These are phyloP conservation scores for Gobionotothen gibberifrons DNA, from an alignment of 2,797 vertebrate genomes.

Conservation along the genomic window DNA sequence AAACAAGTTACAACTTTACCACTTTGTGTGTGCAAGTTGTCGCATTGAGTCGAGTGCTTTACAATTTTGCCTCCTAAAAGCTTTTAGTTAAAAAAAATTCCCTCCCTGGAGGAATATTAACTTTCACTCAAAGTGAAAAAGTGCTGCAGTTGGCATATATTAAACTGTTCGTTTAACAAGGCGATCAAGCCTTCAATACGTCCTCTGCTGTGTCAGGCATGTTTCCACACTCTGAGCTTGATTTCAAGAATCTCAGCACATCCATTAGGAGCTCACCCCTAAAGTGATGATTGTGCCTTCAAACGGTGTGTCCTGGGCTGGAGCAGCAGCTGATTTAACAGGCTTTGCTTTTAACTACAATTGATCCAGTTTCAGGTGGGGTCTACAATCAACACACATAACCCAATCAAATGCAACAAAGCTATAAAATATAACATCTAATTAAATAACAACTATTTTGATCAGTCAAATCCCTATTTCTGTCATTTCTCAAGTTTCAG, in stretches of 20 bases:
- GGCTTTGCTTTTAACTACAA: conserved; percentile 10
- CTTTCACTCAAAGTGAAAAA: conserved; percentile 54
- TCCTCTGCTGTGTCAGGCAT: conserved; percentile 66
- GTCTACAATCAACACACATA: conserved; percentile 4
- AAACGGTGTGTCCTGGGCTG: background rate
- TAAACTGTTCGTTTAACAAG: conserved; percentile 67
- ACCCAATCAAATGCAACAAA: background rate
- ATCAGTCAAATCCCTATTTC: background rate
- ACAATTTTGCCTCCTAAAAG: conserved; percentile 20
- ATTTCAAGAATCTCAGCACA: conserved; percentile 58
- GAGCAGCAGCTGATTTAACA: conserved; percentile 11
- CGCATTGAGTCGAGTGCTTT: background rate
- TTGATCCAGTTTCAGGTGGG: background rate
- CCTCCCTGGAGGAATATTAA: conserved; percentile 29
- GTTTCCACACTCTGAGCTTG: conserved; percentile 59
- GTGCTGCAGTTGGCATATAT: conserved; percentile 60
- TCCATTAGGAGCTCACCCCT: conserved; percentile 17
- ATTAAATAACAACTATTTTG: background rate
- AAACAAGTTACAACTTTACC: conserved; percentile 13
- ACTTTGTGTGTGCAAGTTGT: background rate
- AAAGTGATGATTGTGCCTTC: conserved; percentile 37
- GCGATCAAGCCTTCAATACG: conserved; percentile 52
- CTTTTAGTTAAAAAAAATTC: conserved; percentile 30
- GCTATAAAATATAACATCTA: background rate
- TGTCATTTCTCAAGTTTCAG: background rate